Evolutionary conservation across 2,113 vertebrate species (phyloP).

Genomic region (Pterophyllum scalare): DNA sequence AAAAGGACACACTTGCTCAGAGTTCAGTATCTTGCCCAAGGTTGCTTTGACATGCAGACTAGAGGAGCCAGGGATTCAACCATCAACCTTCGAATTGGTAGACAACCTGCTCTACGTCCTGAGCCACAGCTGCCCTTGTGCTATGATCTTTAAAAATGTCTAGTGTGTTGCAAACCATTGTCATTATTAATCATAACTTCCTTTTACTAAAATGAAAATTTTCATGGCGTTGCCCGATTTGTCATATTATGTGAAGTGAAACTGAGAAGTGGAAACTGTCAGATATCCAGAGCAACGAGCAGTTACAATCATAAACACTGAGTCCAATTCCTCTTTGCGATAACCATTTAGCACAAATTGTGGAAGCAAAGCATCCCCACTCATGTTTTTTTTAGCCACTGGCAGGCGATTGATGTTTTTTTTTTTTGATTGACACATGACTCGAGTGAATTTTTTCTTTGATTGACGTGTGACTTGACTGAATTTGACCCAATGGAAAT

Average conservation of each 20-base stretch:
- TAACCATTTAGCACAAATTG: background rate
- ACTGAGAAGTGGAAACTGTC: slow-evolving; percentile 51
- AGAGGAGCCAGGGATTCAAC: background rate
- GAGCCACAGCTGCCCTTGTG: background rate
- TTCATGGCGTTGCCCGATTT: background rate
- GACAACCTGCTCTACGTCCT: background rate
- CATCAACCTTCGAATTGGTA: background rate
- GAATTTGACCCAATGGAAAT: background rate
- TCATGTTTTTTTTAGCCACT: background rate
- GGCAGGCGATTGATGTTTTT: background rate
- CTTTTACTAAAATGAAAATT: slow-evolving; percentile 12
- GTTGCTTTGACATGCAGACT: background rate
- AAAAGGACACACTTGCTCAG: background rate
- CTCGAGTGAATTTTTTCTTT: background rate
- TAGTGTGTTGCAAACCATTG: slow-evolving; percentile 21
- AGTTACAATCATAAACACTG: background rate
- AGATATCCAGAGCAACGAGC: background rate
- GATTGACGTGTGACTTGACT: too few relatives aligned
- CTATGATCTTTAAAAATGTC: background rate
- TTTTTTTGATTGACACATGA: background rate
- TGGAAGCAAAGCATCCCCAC: background rate
- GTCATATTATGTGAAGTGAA: slow-evolving; percentile 46
- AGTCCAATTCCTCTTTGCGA: background rate
- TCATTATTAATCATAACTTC: slow-evolving; percentile 38
- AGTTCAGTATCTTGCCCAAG: background rate